Evolutionary conservation across 2,888 invertebrate species (phyloP), one percentile per base, ranked within the genome.

Genomic region (Clusia tigrina): DNA sequence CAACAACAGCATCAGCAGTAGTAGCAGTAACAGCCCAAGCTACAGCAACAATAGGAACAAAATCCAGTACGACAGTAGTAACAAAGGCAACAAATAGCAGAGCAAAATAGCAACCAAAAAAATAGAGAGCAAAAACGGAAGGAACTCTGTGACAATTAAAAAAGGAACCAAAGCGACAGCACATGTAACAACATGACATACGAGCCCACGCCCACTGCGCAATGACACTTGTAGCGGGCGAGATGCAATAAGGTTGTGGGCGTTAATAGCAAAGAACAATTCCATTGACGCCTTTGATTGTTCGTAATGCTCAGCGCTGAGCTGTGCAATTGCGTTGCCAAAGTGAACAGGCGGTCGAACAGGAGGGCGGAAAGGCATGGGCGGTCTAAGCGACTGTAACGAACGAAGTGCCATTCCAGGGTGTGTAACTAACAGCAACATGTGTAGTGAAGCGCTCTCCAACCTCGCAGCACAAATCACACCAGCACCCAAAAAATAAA

Each of bases 361-460:
- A n/a, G 32, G 32, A 32, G 32, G 6, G 32, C 32, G 12, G 32
- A 32, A 32, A 32, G 32, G 32, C 32, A 12, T 9, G 32, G 6
- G 32, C 32, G 12, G 32, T n/a, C n/a, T n/a, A n/a, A n/a, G n/a
- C n/a, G n/a, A n/a, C n/a, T n/a, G n/a, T n/a, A n/a, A n/a, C n/a
- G n/a, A n/a, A n/a, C 37, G 37, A 38, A 37, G 15, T 32, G 26
- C 37, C 12, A 22, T 15, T 5, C 9, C 18, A 46, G 48, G 58
- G 48, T 51, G 51, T 58, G n/a, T n/a, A n/a, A n/a, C n/a, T n/a
- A 26, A 51, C 58, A 25, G 51, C 32, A 20, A 51, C 51, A 51
- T 26, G 58, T 42, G 62, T 56, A 61, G 58, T n/a, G 46, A 6
- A 54, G 66, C 62, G 69, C 71, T 63, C 67, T 32, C 32, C 12